These are phyloP conservation scores for Marmota flaviventris DNA, from an alignment of 2,113 vertebrate species.

Conservation along the genomic window DNA sequence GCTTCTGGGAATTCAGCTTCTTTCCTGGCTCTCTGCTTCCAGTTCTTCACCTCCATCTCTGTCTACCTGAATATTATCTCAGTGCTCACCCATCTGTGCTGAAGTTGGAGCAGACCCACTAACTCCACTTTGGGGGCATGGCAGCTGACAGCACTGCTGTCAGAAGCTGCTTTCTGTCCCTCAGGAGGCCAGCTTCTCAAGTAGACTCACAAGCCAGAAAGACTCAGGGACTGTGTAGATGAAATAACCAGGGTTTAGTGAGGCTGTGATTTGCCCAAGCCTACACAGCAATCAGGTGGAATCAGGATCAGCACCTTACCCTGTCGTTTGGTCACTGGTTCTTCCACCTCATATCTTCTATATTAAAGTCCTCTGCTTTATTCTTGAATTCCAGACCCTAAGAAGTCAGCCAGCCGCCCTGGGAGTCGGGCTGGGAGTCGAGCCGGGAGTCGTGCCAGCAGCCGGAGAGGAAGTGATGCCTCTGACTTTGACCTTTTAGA, in stretches of 20 bases:
- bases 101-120: neutral
- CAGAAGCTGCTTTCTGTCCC: neutral
- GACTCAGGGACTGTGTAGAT: neutral
- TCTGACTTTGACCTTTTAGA: conserved; percentile 98
- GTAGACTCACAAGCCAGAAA: neutral
- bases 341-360: neutral
- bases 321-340: neutral
- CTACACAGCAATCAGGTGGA: neutral
- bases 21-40: neutral
- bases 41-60: neutral
- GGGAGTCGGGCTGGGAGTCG: conserved; percentile 94
- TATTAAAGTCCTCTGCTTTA: conserved; percentile 48
- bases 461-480: conserved; percentile 96
- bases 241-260: neutral
- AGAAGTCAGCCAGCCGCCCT: conserved; percentile 94
- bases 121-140: neutral
- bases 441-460: conserved; percentile 93
- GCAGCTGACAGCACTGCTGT: neutral
- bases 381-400: conserved; percentile 90
- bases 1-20: neutral
- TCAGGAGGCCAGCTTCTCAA: neutral
- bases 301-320: neutral
- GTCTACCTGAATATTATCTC: neutral
- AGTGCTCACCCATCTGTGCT: neutral
- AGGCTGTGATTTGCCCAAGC: neutral